Base-by-base conservation (phyloP, 1,140 invertebrate species). In the Drosophila tsacasi region DNA sequence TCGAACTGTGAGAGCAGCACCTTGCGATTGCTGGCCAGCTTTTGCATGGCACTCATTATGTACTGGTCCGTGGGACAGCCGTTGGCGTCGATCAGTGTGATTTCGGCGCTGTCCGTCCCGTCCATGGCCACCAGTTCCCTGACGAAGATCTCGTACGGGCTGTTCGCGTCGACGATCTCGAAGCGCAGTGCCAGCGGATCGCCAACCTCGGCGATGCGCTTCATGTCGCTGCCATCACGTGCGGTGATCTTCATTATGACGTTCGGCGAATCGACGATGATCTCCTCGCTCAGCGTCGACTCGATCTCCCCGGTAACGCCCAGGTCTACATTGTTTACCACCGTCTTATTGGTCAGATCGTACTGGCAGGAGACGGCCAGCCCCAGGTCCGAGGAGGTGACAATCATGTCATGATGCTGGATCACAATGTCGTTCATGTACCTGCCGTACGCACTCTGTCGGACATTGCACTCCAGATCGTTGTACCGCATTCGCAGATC, bases 111-210 rank as follows among this genome's bases (percentile, higher is more conserved):
- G 93, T 98, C 97, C 25, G 97, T 96, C 23, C 97, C 97, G 90
- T 98, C 98, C 96, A 98, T 97, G 47, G 98, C 98, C 40, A 98
- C 97, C 76, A 99, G 94, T 93, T 98, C 97, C 67, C 97, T 95
- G 6, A 99, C 97, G 93, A 99, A 98, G 73, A 99, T 98, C 93
- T 98, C 97, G 94, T 98, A 99, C 9, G 98, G 98, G 87, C 96
- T 97, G 94, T 97, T 97, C 57, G 95, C 96, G 93, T 98, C 97
- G 79, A 98, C 94, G 79, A 98, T 98, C 93, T 98, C 97, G 93
- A 98, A 98, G 83, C 97, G 95, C 23, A 98, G 95, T 7, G 97
- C 97, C 91, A 98, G 93, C 6, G 97, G 97, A 94, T 98, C 97
- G 73, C 97, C 97, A 63, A 98, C 97, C 94, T 97, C 96, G 72